A percentile compares a stretch with the other conserved stretches of the same genome.
Evolutionary conservation across 2,888 invertebrate genomes (phyloP).

Genomic region (Bursaphelenchus okinawaensis): DNA sequence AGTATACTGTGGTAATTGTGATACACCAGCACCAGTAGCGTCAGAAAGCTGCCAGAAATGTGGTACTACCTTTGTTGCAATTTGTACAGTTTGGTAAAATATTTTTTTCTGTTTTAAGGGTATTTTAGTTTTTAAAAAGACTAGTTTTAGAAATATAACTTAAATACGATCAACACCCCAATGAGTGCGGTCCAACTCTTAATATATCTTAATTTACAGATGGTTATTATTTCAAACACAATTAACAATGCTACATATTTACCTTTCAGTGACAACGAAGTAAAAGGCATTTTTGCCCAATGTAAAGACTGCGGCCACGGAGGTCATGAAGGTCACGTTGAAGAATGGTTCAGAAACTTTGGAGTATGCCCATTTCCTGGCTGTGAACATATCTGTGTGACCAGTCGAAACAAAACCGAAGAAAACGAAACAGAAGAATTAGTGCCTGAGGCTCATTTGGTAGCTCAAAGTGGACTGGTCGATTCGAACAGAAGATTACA

Average conservation of each 20-base stretch:
- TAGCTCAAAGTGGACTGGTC: background rate
- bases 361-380: slow-evolving; percentile 23
- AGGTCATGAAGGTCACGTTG: slow-evolving; percentile 14
- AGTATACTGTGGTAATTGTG: slow-evolving; percentile 19
- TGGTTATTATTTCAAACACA: no score
- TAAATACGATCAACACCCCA: no score
- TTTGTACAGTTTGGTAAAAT: slow-evolving; percentile 21
- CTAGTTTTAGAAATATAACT: no score
- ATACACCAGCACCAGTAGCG: slow-evolving; percentile 17
- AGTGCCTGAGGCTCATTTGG: background rate
- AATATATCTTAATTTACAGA: no score
- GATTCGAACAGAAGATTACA: background rate
- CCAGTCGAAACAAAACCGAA: background rate
- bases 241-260: no score
- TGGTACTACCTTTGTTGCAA: slow-evolving; percentile 7
- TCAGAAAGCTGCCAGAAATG: slow-evolving; percentile 17
- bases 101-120: no score
- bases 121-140: no score
- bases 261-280: background rate
- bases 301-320: slow-evolving; percentile 23
- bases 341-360: slow-evolving; percentile 22
- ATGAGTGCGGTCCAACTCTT: no score
- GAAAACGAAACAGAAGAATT: background rate
- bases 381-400: slow-evolving; percentile 23
- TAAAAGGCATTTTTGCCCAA: slow-evolving; percentile 2